Base-by-base conservation (phyloP, 2,797 vertebrate species). In the Anisognathus igniventris region DNA sequence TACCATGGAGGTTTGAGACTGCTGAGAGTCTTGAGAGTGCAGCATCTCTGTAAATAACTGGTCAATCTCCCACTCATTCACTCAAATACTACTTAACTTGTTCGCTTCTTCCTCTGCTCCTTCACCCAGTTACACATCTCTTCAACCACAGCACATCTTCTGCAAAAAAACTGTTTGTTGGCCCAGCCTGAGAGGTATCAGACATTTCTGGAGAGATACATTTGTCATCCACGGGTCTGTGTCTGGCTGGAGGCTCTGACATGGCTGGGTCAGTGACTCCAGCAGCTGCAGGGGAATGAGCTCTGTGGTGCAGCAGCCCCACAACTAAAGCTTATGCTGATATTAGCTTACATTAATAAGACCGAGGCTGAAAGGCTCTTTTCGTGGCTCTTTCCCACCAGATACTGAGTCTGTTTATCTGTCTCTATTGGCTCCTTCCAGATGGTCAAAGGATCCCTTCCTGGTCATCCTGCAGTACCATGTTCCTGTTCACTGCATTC, bases 311-410 rank as follows among this genome's bases (percentile, higher is more conserved):
- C 33, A 31, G 20, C 13, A 28, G 14, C 24, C 60, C 10, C 27
- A 22, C 14, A 76, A 30, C 28, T 37, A 23, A 44, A 76, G 7
- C 20, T 67, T 45, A 39, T 14, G 28, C n/a, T 44, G 75, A 7
- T n/a, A 58, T 12, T 58, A 68, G 9, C 12, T 50, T 50, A n/a
- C 2, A 3, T 20, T 45, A 23, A 1, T 39, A 30, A 60, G 20
- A 60, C 24, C 9, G 28, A 17, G 8, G 24, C 20, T 39, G 30
- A 45, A 60, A 45, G 10, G 28, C 60, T 53, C 10, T n/a, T 53
- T 75, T 14, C 0, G 0, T 24, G n/a, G 15, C 4, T 45, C 12
- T 45, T 51, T 10, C 31, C 28, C 28, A 51, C 28, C n/a, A 45
- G 12, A 45, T n/a, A 60, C 12, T 12, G 11, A 65, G 17, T 42